Percentiles rank a stretch among this genome's conserved stretches.
Conservation (phyloP, 2,113 vertebrate genomes). For the Gambusia affinis region DNA sequence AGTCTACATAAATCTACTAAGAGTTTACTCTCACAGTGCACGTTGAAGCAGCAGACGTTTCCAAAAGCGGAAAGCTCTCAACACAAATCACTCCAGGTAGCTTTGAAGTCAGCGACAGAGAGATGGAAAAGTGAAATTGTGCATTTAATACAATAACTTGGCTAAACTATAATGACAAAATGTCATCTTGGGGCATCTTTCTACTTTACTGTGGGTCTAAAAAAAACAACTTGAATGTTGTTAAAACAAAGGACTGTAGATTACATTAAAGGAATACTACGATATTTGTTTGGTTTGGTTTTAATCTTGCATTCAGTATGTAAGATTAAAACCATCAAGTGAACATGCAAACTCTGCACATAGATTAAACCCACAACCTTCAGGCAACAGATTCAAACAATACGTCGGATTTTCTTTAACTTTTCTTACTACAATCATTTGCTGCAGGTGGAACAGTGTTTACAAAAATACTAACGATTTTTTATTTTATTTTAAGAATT, state of each 20-base stretch:
- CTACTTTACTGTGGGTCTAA: not conserved
- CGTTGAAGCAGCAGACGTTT: constrained; percentile 44
- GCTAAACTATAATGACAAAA: not conserved
- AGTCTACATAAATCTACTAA: constrained; percentile 7
- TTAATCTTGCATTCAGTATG: not conserved
- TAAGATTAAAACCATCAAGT: not conserved
- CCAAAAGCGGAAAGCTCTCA: constrained; percentile 14
- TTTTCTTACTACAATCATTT: not conserved
- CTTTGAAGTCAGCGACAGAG: constrained; percentile 27
- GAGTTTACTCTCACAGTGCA: constrained; percentile 36
- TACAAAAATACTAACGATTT: not conserved
- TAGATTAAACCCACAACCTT: not conserved
- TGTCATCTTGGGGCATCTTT: not conserved
- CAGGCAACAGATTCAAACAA: not conserved
- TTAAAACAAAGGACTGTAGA: too few species aligned
- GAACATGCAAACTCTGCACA: not conserved
- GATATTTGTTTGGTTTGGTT: not conserved
- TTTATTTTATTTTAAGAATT: too few species aligned
- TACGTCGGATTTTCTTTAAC: not conserved
- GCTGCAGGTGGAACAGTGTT: not conserved
- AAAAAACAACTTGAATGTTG: not conserved
- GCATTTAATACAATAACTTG: not conserved
- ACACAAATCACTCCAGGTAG: constrained; percentile 25
- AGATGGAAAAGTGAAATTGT: not conserved
- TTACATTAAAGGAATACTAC: too few species aligned